Evolutionary conservation across 2,888 invertebrate species (phyloP), one percentile per base, ranked within the genome.

Genomic region (Drosophila paramelanica): DNA sequence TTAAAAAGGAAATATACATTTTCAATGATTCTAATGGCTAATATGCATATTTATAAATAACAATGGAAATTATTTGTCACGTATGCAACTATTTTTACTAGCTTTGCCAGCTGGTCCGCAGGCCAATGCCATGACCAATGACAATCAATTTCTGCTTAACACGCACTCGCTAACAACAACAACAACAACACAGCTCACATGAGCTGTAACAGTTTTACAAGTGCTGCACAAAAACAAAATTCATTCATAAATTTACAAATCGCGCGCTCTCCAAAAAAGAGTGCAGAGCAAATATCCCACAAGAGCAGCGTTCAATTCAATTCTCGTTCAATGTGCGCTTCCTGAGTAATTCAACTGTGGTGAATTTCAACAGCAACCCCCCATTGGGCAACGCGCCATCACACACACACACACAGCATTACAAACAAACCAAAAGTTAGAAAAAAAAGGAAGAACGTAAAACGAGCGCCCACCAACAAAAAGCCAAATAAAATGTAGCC

Each of bases 401-500:
- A 68, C 53, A 66, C 67, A 70, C 69, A 25, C 42, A 47, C 67
- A 33, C 58, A 52, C 67, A 68, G n/a, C 43, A 67, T 17, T 67
- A 53, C 68, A 84, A 73, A 73, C 67, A 75, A 77, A 73, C 53
- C 49, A 75, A 74, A 71, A 66, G 67, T 74, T 82, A 75, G 72
- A 79, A 82, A 77, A 69, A 77, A 72, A 46, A 76, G 67, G 62
- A 67, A 66, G 47, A 58, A 66, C 53, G 55, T 43, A 58, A 60
- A 75, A 69, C 81, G 74, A 71, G 70, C 77, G 70, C 38, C 58
- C 67, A 72, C 71, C 79, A 76, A 73, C 71, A 85, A 81, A 89
- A 82, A 79, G 72, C 68, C 76, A 85, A 88, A 87, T 85, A 85
- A 85, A 87, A 88, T 88, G 83, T 73, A 60, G 69, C 67, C 81